These are phyloP conservation scores for Antigone vipio DNA, from an alignment of 2,113 vertebrate species.

Conservation along the genomic window DNA sequence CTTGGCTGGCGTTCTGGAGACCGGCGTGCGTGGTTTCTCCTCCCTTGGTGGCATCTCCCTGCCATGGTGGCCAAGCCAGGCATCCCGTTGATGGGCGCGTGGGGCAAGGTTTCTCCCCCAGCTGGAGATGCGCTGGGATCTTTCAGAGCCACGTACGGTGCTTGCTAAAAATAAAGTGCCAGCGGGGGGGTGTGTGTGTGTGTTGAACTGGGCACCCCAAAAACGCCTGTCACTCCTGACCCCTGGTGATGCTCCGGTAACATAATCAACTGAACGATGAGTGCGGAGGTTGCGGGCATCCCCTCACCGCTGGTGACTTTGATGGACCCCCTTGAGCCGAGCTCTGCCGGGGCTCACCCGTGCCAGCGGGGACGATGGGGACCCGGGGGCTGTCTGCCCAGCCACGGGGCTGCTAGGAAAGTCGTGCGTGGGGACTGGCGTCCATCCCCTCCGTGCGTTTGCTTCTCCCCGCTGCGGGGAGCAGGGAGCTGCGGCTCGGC, in stretches of 20 bases:
- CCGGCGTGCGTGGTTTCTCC: rapidly evolving
- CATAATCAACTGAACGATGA: not conserved
- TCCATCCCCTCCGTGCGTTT: not conserved
- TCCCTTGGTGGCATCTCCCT: not conserved
- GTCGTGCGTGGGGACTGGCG: rapidly evolving
- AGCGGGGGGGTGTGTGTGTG: no score
- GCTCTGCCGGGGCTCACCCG: not conserved
- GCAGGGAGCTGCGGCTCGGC: not conserved
- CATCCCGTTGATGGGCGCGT: not conserved
- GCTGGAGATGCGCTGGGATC: not conserved
- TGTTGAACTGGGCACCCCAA: not conserved
- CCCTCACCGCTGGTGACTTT: not conserved
- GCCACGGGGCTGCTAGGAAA: not conserved
- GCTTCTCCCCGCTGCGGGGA: not conserved
- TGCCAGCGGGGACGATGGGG: not conserved
- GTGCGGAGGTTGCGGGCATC: not conserved
- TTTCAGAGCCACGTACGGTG: rapidly evolving
- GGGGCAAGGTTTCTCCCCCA: not conserved
- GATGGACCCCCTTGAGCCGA: not conserved
- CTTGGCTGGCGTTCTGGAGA: rapidly evolving
- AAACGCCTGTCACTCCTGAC: not conserved
- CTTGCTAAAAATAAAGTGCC: not conserved
- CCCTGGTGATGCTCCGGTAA: not conserved
- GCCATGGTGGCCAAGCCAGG: rapidly evolving
- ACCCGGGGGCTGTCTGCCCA: not conserved